Percentiles rank a stretch among this genome's conserved stretches.
Evolutionary conservation across 1,140 invertebrate species (phyloP).

Genomic region (Eupristina koningsbergeri): DNA sequence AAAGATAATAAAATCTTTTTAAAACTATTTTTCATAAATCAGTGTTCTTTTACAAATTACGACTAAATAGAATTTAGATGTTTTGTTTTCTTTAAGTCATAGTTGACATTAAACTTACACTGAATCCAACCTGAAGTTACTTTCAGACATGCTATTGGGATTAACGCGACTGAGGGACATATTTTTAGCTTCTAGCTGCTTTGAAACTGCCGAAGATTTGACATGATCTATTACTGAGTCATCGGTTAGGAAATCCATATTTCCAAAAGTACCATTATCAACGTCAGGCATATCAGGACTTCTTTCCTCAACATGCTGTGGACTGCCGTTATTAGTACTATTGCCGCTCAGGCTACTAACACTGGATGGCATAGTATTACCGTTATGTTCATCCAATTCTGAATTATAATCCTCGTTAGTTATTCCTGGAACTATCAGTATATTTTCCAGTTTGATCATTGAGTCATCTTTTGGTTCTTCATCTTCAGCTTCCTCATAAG

Average conservation of each 20-base stretch:
- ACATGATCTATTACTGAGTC: not conserved
- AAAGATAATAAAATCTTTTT: slow-evolving; percentile 14
- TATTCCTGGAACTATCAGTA: slow-evolving; percentile 60
- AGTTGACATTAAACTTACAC: slow-evolving; percentile 62
- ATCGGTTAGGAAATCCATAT: slow-evolving; percentile 19
- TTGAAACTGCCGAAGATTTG: slow-evolving; percentile 3
- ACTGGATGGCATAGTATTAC: slow-evolving; percentile 4
- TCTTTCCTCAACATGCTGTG: not conserved
- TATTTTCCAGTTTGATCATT: slow-evolving; percentile 60
- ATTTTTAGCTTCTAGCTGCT: slow-evolving; percentile 55
- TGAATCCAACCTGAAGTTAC: slow-evolving; percentile 68
- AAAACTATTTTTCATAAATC: not conserved
- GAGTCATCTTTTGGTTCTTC: slow-evolving; percentile 51
- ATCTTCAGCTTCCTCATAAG: slow-evolving; percentile 48
- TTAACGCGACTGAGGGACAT: slow-evolving; percentile 67
- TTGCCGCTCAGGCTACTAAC: slow-evolving; percentile 27
- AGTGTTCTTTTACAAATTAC: slow-evolving; percentile 23
- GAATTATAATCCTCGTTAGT: slow-evolving; percentile 15
- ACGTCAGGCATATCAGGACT: not conserved
- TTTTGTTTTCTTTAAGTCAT: not conserved
- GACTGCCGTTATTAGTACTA: slow-evolving; percentile 29
- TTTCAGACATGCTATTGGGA: slow-evolving; percentile 54
- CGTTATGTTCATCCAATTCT: not conserved
- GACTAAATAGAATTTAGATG: slow-evolving; percentile 29
- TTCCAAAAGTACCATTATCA: slow-evolving; percentile 1